Evolutionary conservation across 2,113 vertebrate genomes (phyloP).

Genomic region (Misgurnus anguillicaudatus): DNA sequence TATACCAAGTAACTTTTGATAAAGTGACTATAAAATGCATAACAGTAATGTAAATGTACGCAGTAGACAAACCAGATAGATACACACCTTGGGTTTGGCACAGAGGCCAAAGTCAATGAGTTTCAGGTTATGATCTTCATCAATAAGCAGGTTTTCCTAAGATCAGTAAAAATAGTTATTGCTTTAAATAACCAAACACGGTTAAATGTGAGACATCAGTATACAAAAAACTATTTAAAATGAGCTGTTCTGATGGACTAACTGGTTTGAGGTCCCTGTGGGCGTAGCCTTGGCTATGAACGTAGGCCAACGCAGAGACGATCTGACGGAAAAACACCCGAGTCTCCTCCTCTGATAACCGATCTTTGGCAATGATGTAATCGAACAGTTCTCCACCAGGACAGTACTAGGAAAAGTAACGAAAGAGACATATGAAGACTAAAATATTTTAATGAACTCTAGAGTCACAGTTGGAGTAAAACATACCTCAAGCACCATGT

Average conservation of each 20-base stretch:
- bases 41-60: neutral
- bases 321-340: constrained; percentile 92
- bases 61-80: neutral
- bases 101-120: constrained; percentile 97
- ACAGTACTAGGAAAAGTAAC: constrained; percentile 80
- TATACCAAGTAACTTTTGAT: no score
- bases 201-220: neutral
- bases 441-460: neutral
- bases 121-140: constrained; percentile 88
- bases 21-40: no score
- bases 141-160: constrained; percentile 94
- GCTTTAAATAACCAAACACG: neutral
- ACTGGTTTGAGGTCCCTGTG: constrained; percentile 94
- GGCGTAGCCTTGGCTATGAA: constrained; percentile 92
- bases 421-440: neutral
- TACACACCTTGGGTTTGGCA: constrained; percentile 90
- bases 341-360: constrained; percentile 88
- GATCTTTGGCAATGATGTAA: constrained; percentile 92
- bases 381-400: constrained; percentile 95
- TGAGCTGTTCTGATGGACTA: neutral
- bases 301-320: constrained; percentile 88
- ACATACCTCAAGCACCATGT: constrained; percentile 90
- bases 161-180: neutral
- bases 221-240: neutral
- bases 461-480: neutral